Percentiles rank a stretch among this genome's conserved stretches.
Conservation (phyloP, 2,113 vertebrate species). For the Campylomormyrus numenius region DNA sequence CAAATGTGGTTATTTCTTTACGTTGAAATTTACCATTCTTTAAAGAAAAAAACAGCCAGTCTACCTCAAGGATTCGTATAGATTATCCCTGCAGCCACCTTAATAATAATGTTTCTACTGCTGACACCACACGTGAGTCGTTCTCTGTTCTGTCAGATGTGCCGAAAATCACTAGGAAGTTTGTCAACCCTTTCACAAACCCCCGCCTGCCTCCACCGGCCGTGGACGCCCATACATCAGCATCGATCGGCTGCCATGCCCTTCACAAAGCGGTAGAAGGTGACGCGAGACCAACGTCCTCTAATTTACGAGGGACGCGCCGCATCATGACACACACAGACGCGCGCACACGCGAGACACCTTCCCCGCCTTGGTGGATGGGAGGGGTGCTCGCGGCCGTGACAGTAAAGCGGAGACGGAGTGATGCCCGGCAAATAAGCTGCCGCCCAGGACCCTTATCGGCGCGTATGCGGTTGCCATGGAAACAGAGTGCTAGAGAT, state of each 20-base stretch:
- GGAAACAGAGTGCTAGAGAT: conserved; percentile 12
- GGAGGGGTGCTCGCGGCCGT: not conserved
- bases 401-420: not conserved
- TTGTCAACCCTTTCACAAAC: not conserved
- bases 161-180: not conserved
- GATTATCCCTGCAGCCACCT: not conserved
- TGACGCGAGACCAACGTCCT: not conserved
- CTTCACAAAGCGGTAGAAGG: not conserved
- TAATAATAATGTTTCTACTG: not conserved
- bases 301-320: not conserved
- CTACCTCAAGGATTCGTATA: not conserved
- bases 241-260: conserved; percentile 12
- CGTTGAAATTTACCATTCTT: not conserved
- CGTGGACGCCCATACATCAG: not conserved
- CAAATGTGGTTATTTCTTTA: not conserved
- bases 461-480: conserved; percentile 17
- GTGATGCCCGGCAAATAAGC: conserved; percentile 9
- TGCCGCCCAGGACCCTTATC: not conserved
- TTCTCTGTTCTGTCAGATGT: not conserved
- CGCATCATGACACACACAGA: not conserved
- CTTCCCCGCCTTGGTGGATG: not conserved
- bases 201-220: not conserved
- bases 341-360: not conserved
- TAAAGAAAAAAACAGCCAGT: not conserved
- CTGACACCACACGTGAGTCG: not conserved